Conservation (phyloP, 2,113 vertebrate genomes). For the Phyllostomus hastatus region DNA sequence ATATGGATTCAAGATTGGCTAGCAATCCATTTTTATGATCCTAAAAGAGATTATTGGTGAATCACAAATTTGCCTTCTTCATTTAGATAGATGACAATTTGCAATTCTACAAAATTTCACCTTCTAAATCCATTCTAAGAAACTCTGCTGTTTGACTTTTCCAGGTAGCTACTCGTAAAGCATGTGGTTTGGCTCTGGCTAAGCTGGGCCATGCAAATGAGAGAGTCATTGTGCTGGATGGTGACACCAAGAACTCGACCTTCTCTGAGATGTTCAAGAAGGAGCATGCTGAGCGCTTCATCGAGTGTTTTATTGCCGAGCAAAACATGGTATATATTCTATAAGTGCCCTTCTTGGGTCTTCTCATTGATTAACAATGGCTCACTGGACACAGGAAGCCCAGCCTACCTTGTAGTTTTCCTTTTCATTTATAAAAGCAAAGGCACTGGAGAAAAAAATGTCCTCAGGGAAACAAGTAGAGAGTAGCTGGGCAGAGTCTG, state of each 20-base stretch:
- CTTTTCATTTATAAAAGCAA: neutral
- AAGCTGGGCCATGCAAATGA: slow-evolving; percentile 83
- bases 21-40: neutral
- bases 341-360: neutral
- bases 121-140: neutral
- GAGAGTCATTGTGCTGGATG: slow-evolving; percentile 86
- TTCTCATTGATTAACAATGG: neutral
- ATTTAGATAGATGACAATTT: neutral
- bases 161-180: slow-evolving; percentile 87
- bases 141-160: neutral
- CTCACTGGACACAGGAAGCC: neutral
- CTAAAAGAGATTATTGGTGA: neutral
- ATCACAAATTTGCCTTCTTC: neutral
- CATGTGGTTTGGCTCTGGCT: slow-evolving; percentile 86
- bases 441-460: neutral
- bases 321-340: slow-evolving; percentile 87
- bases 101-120: neutral
- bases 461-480: neutral
- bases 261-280: slow-evolving; percentile 89
- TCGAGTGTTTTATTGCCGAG: slow-evolving; percentile 91
- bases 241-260: slow-evolving; percentile 91
- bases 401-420: neutral
- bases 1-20: neutral
- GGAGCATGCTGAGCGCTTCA: slow-evolving; percentile 87
- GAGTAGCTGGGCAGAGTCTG: neutral